Percentiles rank a stretch among this genome's conserved stretches.
phyloP scores from a whole-genome alignment of 2,888 invertebrate species.

The Mythimna pallens region DNA sequence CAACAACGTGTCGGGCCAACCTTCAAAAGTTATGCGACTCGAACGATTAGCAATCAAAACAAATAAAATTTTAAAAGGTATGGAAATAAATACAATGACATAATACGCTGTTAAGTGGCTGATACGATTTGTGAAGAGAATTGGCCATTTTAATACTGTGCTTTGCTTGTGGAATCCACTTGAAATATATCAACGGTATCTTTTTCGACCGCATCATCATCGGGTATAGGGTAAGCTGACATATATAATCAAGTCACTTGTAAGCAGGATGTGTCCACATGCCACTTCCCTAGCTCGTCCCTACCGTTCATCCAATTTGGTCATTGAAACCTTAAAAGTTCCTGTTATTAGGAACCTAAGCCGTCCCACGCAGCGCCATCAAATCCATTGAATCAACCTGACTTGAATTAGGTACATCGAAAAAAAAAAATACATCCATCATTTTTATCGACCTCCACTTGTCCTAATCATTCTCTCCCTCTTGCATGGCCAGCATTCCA shows the following conservation, averaged over 20 bases:
- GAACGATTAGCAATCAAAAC: slow-evolving; percentile 69
- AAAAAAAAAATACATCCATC: not conserved
- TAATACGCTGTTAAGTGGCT: slow-evolving; percentile 50
- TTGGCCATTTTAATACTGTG: slow-evolving; percentile 3
- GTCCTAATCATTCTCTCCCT: not conserved
- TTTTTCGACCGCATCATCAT: not conserved
- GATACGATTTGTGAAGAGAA: slow-evolving; percentile 32
- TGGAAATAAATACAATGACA: slow-evolving; percentile 60
- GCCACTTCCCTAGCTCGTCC: slow-evolving; percentile 35
- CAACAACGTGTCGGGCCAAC: slow-evolving; percentile 64
- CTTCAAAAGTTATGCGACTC: slow-evolving; percentile 73
- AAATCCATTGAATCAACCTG: slow-evolving; percentile 20
- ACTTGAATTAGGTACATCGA: not conserved
- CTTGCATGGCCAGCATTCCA: not conserved
- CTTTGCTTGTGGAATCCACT: not conserved
- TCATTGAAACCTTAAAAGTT: slow-evolving; percentile 54
- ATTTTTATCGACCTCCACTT: slow-evolving; percentile 15
- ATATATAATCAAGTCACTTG: slow-evolving; percentile 30
- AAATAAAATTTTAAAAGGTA: slow-evolving; percentile 66
- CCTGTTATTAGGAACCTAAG: slow-evolving; percentile 47
- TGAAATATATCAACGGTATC: not conserved
- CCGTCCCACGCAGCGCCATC: slow-evolving; percentile 24
- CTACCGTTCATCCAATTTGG: slow-evolving; percentile 54
- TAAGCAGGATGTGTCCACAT: slow-evolving; percentile 42
- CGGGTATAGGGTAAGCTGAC: slow-evolving; percentile 13